Percentiles rank a stretch among this genome's conserved stretches.
phyloP scores from a whole-genome alignment of 2,888 invertebrate species.

The Drosophila ochracea region DNA sequence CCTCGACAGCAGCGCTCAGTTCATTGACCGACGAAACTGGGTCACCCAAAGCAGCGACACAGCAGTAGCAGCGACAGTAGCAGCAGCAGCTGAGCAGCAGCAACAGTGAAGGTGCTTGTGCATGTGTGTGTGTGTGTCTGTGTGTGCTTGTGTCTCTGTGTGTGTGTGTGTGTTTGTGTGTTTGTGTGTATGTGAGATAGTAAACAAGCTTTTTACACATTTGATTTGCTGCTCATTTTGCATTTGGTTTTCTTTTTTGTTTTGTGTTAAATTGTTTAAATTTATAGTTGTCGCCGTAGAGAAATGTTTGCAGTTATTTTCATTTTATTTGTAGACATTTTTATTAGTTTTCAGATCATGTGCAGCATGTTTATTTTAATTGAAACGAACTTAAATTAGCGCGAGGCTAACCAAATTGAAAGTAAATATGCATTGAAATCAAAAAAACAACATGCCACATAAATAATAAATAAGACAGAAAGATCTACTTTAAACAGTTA shows the following conservation, averaged over 20 bases:
- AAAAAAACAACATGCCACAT: background rate
- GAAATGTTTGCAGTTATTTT: slow-evolving; percentile 46
- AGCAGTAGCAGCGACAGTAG: slow-evolving; percentile 41
- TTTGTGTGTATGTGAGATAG: slow-evolving; percentile 53
- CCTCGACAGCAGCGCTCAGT: slow-evolving; percentile 71
- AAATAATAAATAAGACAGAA: slow-evolving; percentile 1
- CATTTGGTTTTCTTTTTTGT: slow-evolving; percentile 40
- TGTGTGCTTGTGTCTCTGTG: slow-evolving; percentile 19
- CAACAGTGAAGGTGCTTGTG: slow-evolving; percentile 71
- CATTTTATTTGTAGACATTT: slow-evolving; percentile 21
- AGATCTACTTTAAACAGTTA: background rate
- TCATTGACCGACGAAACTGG: slow-evolving; percentile 76
- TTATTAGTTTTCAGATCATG: slow-evolving; percentile 41
- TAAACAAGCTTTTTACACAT: slow-evolving; percentile 65
- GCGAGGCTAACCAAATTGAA: slow-evolving; percentile 84
- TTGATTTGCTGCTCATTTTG: slow-evolving; percentile 60
- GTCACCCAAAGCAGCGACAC: slow-evolving; percentile 67
- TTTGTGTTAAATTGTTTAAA: slow-evolving; percentile 40
- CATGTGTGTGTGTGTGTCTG: slow-evolving; percentile 22
- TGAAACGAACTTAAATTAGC: slow-evolving; percentile 84
- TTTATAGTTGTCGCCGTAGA: slow-evolving; percentile 53
- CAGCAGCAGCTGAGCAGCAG: slow-evolving; percentile 42
- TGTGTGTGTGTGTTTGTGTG: slow-evolving; percentile 14
- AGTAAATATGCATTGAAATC: slow-evolving; percentile 71
- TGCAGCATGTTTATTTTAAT: slow-evolving; percentile 74